Conservation (phyloP, 1,140 invertebrate species). For the Spodoptera frugiperda region DNA sequence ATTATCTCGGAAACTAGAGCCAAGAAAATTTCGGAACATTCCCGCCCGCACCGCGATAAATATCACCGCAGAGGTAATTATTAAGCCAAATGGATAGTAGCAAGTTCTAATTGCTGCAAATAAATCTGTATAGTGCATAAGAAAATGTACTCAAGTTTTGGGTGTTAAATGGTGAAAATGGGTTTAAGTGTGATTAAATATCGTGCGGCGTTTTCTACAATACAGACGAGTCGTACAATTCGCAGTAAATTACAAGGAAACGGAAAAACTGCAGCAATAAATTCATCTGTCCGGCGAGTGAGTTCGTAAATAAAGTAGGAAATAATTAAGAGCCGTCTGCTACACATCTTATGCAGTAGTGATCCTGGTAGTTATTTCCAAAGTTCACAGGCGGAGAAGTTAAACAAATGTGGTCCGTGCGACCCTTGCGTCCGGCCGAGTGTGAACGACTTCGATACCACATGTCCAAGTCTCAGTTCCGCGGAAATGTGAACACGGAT, state of each 20-base stretch:
- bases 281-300: conserved; percentile 30
- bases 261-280: conserved; percentile 47
- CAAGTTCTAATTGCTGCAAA: conserved; percentile 49
- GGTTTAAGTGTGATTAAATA: conserved; percentile 43
- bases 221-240: conserved; percentile 21
- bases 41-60: conserved; percentile 37
- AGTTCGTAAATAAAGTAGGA: conserved; percentile 42
- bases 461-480: conserved; percentile 35
- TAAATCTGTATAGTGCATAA: conserved; percentile 51
- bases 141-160: conserved; percentile 49
- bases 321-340: conserved; percentile 38
- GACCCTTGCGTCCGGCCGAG: conserved; percentile 31
- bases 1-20: conserved; percentile 43
- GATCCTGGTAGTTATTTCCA: conserved; percentile 26
- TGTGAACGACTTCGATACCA: conserved; percentile 44
- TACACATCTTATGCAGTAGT: conserved; percentile 31
- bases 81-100: conserved; percentile 47
- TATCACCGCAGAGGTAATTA: conserved; percentile 50
- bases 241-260: conserved; percentile 28
- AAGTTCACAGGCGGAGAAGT: conserved; percentile 38
- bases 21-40: conserved; percentile 52
- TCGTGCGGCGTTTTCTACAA: conserved; percentile 3
- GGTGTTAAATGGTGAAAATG: conserved; percentile 30
- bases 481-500: conserved; percentile 20
- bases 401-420: conserved; percentile 44